Conservation (phyloP, 2,797 vertebrate species). For the Acanthis flammea region DNA sequence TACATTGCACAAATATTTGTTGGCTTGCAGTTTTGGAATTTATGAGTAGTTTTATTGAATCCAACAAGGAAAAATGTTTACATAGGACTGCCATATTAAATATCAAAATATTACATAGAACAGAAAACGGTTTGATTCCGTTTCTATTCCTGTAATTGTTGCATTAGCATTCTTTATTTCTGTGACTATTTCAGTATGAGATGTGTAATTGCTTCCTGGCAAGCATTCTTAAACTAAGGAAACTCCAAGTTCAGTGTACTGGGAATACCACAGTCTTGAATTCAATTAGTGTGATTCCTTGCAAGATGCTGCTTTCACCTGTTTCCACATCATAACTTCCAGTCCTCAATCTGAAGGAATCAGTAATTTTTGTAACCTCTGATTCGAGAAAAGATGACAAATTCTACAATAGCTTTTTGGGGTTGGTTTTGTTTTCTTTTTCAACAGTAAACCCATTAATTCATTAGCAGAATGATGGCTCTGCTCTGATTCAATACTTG, state of each 20-base stretch:
- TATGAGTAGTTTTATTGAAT: background rate
- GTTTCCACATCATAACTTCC: background rate
- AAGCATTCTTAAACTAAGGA: background rate
- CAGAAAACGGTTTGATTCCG: background rate
- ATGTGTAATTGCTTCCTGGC: background rate
- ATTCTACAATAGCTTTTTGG: background rate
- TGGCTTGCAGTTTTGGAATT: background rate
- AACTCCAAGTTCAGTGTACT: background rate
- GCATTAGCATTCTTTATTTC: background rate
- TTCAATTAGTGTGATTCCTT: background rate
- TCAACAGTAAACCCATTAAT: background rate
- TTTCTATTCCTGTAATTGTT: background rate
- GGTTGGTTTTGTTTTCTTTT: background rate
- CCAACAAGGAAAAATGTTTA: background rate
- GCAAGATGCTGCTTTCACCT: background rate
- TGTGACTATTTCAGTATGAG: background rate
- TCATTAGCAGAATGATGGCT: background rate
- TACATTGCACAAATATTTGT: background rate
- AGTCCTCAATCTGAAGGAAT: background rate
- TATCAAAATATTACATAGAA: background rate
- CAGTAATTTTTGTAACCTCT: background rate
- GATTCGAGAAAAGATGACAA: background rate
- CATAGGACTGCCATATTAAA: background rate
- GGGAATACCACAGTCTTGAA: background rate
- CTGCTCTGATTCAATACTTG: background rate